A percentile compares a stretch with the other conserved stretches of the same genome.
Evolutionary conservation across 2,113 vertebrate genomes (phyloP).

Genomic region (Channa maculata): DNA sequence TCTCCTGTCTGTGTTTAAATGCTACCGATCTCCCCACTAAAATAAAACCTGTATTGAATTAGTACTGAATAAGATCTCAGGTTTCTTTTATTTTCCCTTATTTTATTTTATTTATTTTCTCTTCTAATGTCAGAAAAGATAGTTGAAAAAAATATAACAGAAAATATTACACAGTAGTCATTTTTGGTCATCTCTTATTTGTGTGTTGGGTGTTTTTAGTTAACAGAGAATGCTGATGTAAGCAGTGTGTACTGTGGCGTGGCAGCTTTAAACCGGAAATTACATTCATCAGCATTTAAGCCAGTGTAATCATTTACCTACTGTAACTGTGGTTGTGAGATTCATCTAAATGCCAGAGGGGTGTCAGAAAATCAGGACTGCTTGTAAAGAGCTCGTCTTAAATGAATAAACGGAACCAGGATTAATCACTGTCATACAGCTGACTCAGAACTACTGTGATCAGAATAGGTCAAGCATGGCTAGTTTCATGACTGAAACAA

Average conservation of each 20-base stretch:
- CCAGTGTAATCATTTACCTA: conserved; percentile 62
- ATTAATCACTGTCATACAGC: too few relatives aligned
- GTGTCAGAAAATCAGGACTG: background rate
- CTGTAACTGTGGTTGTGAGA: conserved; percentile 33
- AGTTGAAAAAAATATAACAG: conserved; percentile 13
- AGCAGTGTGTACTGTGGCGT: conserved; percentile 36
- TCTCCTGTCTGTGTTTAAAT: too few relatives aligned
- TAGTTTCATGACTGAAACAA: too few relatives aligned
- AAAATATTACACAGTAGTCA: background rate
- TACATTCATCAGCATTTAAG: conserved; percentile 62
- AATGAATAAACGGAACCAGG: too few relatives aligned
- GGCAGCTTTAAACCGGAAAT: conserved; percentile 45
- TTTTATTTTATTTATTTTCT: too few relatives aligned
- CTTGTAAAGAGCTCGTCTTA: background rate
- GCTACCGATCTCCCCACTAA: too few relatives aligned
- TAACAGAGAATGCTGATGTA: conserved; percentile 62
- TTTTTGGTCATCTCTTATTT: background rate
- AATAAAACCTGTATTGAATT: background rate
- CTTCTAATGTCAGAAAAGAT: conserved; percentile 22
- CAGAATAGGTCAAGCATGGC: too few relatives aligned
- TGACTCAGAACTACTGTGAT: too few relatives aligned
- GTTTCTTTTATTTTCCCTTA: conserved; percentile 3
- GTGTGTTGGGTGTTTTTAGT: conserved; percentile 2
- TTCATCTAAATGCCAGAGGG: background rate
- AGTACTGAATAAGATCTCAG: conserved; percentile 13